Base-by-base conservation (phyloP, 2,797 vertebrate genomes). In the Alectoris magna region DNA sequence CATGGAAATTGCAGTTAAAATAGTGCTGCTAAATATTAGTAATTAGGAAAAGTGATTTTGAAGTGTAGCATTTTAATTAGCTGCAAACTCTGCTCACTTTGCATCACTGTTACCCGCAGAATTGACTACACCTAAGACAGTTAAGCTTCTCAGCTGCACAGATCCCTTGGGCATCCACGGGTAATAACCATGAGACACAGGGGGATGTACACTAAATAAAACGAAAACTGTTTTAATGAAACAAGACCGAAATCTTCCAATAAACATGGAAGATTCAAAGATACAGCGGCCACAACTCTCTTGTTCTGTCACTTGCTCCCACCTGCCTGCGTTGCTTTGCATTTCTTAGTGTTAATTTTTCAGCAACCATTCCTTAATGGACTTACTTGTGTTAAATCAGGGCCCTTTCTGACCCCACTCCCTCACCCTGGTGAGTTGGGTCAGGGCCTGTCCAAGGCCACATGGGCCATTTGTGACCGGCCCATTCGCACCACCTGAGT, bases 41-140 rank as follows among this genome's bases (percentile, higher is more conserved):
- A 91, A 94, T 93, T 95, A 89, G 63, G 36, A 81, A 69, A 85
- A 90, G 88, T 73, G 21, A 89, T 94, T 95, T 95, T 91, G 41
- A 93, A 93, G 73, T 22, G 29, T 41, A 72, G 51, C 36, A 72
- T 78, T 93, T 91, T 89, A 92, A 94, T 95, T 75, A 93, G n/a
- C 72, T 89, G 58, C 1, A 19, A 91, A 63, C 1, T 5, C 46
- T 3, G 1, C 72, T 77, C 43, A 29, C 78, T 83, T 81, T 0
- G 0, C 44, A 60, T 83, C 55, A 51, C 11, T 43, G 55, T 81
- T 87, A 51, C n/a, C 46, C 49, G 80, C 44, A 71, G 36, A 88
- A 94, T 1, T 62, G 27, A 27, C 66, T 93, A 21, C 31, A 36
- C 46, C 56, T 87, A 14, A 62, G 36, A 34, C 27, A 85, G 63